These are phyloP conservation scores for Aradus depressus DNA, from an alignment of 2,888 invertebrate genomes.

Conservation along the genomic window DNA sequence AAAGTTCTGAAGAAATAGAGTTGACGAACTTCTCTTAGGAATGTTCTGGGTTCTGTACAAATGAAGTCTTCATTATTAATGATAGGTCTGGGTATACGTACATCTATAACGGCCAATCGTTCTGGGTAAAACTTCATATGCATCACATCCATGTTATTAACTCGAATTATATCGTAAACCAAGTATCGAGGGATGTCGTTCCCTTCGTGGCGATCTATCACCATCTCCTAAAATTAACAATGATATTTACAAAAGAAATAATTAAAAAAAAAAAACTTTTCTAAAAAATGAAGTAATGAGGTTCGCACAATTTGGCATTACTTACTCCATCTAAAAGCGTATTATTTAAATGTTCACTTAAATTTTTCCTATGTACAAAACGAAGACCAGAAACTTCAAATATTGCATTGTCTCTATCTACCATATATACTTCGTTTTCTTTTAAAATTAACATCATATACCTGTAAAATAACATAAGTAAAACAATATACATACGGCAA, in stretches of 20 bases:
- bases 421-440: slow-evolving; percentile 73
- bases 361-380: slow-evolving; percentile 67
- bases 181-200: slow-evolving; percentile 74
- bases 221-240: slow-evolving; percentile 72
- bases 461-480: slow-evolving; percentile 39
- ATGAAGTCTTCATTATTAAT: too few species aligned
- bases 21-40: too few species aligned
- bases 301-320: slow-evolving; percentile 21
- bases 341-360: slow-evolving; percentile 55
- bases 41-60: too few species aligned
- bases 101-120: slow-evolving; percentile 60
- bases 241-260: slow-evolving; percentile 6
- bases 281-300: background rate
- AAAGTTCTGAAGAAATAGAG: too few species aligned
- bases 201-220: slow-evolving; percentile 72
- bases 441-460: slow-evolving; percentile 95
- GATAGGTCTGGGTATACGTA: slow-evolving; percentile 33
- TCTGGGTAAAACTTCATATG: slow-evolving; percentile 62
- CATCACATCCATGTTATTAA: slow-evolving; percentile 67
- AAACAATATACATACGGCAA: background rate
- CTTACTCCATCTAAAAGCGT: slow-evolving; percentile 88
- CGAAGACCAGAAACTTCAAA: slow-evolving; percentile 70
- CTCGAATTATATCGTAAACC: slow-evolving; percentile 85
- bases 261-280: slow-evolving; percentile 1
- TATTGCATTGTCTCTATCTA: slow-evolving; percentile 89